Conservation (phyloP, 2,113 vertebrate species). For the Pyxicephalus adspersus region DNA sequence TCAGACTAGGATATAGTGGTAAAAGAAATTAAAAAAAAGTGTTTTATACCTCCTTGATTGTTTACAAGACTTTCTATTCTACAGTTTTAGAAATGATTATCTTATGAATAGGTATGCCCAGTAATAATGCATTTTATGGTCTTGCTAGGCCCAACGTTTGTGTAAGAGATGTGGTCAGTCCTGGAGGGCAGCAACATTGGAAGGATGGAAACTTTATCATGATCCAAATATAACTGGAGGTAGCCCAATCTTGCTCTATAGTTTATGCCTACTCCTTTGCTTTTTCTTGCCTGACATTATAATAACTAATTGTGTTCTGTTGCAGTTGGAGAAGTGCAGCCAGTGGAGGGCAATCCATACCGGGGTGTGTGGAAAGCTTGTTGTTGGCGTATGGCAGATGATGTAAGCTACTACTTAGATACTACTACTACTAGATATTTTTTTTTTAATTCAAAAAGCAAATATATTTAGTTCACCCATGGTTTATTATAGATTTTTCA, state of each 20-base stretch:
- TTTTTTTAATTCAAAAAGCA: neutral
- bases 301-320: neutral
- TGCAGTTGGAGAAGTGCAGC: constrained; percentile 75
- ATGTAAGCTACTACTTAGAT: constrained; percentile 79
- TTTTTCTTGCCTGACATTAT: too few species aligned
- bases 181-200: constrained; percentile 95
- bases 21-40: too few species aligned
- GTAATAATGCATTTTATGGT: neutral
- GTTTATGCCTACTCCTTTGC: neutral
- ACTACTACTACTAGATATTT: too few species aligned
- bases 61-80: neutral
- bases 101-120: neutral
- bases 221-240: constrained; percentile 92
- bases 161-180: constrained; percentile 97
- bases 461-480: neutral
- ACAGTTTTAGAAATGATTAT: neutral
- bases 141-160: constrained; percentile 86
- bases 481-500: too few species aligned
- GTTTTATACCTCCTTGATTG: too few species aligned
- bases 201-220: constrained; percentile 97
- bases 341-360: constrained; percentile 94
- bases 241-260: constrained; percentile 60
- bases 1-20: too few species aligned
- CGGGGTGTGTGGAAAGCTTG: constrained; percentile 94
- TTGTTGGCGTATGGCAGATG: constrained; percentile 96